These are phyloP conservation scores for Sardina pilchardus DNA, from an alignment of 2,113 vertebrate species.

Conservation along the genomic window DNA sequence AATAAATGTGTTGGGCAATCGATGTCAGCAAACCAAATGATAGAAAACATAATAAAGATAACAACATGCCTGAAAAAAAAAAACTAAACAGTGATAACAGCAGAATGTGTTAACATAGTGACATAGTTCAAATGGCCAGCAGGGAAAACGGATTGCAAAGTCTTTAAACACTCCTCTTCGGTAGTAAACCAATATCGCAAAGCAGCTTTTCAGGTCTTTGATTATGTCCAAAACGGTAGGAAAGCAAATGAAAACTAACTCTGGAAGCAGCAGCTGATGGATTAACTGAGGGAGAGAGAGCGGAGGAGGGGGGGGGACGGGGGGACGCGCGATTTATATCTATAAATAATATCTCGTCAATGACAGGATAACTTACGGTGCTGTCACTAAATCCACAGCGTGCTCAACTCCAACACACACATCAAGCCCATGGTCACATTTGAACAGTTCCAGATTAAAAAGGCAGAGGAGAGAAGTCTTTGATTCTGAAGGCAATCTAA, in stretches of 20 bases:
- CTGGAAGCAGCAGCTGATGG: conserved; percentile 33
- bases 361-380: background rate
- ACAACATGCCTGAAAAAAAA: background rate
- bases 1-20: background rate
- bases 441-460: background rate
- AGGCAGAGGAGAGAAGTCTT: conserved; percentile 26
- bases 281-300: no score
- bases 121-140: background rate
- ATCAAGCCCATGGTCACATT: background rate
- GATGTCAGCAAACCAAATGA: background rate
- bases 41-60: background rate
- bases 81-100: background rate
- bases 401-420: background rate
- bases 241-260: conserved; percentile 35
- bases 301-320: background rate
- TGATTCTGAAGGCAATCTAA: background rate
- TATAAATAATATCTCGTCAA: conserved; percentile 43
- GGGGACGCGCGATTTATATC: conserved; percentile 32
- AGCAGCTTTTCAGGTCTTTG: background rate
- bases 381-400: background rate
- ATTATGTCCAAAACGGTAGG: background rate
- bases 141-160: background rate
- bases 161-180: background rate
- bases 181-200: background rate
- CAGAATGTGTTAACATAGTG: background rate